A percentile compares a stretch with the other conserved stretches of the same genome.
These are phyloP conservation scores for Marisa cornuarietis DNA, from an alignment of 1,140 invertebrate genomes.

Conservation along the genomic window DNA sequence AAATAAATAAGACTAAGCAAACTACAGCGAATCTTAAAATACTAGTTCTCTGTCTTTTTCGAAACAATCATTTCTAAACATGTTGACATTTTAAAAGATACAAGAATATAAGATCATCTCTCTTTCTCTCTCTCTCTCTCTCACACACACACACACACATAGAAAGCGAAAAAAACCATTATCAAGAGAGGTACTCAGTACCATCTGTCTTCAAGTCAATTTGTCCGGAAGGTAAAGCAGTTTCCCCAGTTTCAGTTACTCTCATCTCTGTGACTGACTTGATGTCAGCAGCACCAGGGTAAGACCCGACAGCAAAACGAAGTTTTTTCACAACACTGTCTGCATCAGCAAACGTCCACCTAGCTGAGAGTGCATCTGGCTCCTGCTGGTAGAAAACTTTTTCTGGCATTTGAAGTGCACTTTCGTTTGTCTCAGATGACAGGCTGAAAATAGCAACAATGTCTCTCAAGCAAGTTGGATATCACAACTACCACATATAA, in stretches of 20 bases:
- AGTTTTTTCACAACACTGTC: constrained; percentile 27
- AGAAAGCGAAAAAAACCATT: no score
- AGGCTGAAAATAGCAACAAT: constrained; percentile 9
- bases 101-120: no score
- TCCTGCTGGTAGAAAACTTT: constrained; percentile 31
- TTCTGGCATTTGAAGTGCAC: not conserved
- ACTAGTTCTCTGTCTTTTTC: no score
- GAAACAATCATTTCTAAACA: no score
- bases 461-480: not conserved
- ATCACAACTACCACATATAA: not conserved
- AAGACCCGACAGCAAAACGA: constrained; percentile 40
- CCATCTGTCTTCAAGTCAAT: constrained; percentile 29
- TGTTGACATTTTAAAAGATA: no score
- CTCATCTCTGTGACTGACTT: constrained; percentile 3
- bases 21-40: no score
- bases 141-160: no score
- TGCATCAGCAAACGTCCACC: constrained; percentile 38
- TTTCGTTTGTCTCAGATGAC: not conserved
- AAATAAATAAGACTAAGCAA: no score
- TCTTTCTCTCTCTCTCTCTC: no score
- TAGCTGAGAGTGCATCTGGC: constrained; percentile 31
- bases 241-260: constrained; percentile 3
- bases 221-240: constrained; percentile 20
- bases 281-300: constrained; percentile 34
- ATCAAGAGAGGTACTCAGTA: not conserved